Evolutionary conservation across 2,797 vertebrate genomes (phyloP), one percentile per base, ranked within the genome.

Genomic region (Denticeps clupeoides): DNA sequence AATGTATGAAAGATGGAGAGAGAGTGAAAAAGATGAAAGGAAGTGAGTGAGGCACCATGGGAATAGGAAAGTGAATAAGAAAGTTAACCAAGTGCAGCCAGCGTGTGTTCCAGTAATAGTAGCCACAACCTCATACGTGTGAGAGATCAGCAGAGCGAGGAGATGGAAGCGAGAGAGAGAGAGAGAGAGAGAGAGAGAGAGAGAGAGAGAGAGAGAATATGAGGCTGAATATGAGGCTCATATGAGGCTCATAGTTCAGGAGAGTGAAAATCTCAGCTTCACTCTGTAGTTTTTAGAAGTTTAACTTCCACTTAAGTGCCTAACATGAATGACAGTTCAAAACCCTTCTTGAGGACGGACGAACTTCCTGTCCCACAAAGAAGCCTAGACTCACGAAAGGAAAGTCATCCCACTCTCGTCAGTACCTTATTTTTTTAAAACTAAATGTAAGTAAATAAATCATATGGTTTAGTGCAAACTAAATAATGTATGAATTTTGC

Each of bases 151-250:
- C 16, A 38, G 5, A 32, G 12, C 15, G 45, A 13, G 1, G 12
- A 37, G 27, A 2, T 44, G 35, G 49, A 18, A 46, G 69, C 71
- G 64, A 51, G 62, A 62, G 53, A 56, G 22, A 59, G 45, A 24
- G 56, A 37, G 42, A 15, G 42, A 41, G 38, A 67, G 64, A 60
- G 47, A 45, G 19, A 32, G 18, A 46, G 56, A 25, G 24, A 25
- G 62, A 50, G 58, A 57, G 28, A 7, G n/a, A 6, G 51, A 56
- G 56, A 53, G 19, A 15, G 28, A 13, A 5, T 35, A 7, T 1
- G 8, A 26, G 18, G 4, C 55, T 24, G 15, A 4, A 5, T 3
- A 22, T 23, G 22, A 3, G 22, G 23, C 5, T 22, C 3, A 22
- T 48, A 51, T 44, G 68, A 55, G 59, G 62, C 62, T 60, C 24